phyloP scores from a whole-genome alignment of 2,113 vertebrate species.

The Oceanodroma tethys region DNA sequence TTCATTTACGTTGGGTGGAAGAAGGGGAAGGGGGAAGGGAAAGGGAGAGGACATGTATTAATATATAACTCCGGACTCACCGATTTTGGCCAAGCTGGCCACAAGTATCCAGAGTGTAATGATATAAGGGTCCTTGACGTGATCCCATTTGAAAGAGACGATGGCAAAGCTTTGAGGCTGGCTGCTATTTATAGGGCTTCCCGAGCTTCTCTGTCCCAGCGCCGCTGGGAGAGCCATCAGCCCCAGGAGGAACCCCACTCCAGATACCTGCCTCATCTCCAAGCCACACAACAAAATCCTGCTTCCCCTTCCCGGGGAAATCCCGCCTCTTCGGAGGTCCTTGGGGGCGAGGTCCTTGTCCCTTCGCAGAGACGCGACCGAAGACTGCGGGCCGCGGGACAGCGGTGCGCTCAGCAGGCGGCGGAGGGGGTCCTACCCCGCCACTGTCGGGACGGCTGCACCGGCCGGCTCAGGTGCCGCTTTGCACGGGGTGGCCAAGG shows the following conservation, averaged over 20 bases:
- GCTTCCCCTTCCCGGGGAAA: constrained; percentile 18
- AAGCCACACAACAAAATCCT: neutral
- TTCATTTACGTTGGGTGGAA: neutral
- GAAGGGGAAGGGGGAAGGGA: neutral
- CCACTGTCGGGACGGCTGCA: neutral
- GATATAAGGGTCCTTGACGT: constrained; percentile 83
- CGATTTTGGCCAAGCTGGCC: constrained; percentile 86
- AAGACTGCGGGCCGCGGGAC: neutral
- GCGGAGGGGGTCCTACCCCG: neutral
- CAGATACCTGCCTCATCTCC: constrained; percentile 17
- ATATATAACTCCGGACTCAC: constrained; percentile 67
- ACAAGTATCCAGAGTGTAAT: constrained; percentile 87
- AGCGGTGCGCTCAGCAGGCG: neutral
- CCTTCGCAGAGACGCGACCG: neutral
- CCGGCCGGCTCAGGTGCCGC: neutral
- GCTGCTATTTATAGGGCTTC: neutral
- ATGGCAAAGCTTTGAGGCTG: constrained; percentile 67
- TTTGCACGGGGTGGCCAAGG: neutral
- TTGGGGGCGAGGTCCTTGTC: constrained; percentile 1
- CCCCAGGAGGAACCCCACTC: neutral
- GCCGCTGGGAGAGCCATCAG: constrained; percentile 14
- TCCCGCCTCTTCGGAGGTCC: constrained; percentile 34
- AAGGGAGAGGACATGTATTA: neutral
- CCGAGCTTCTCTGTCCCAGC: neutral
- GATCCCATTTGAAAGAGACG: constrained; percentile 84